Conservation (phyloP, 2,888 invertebrate species). For the Xestia sexstrigata region DNA sequence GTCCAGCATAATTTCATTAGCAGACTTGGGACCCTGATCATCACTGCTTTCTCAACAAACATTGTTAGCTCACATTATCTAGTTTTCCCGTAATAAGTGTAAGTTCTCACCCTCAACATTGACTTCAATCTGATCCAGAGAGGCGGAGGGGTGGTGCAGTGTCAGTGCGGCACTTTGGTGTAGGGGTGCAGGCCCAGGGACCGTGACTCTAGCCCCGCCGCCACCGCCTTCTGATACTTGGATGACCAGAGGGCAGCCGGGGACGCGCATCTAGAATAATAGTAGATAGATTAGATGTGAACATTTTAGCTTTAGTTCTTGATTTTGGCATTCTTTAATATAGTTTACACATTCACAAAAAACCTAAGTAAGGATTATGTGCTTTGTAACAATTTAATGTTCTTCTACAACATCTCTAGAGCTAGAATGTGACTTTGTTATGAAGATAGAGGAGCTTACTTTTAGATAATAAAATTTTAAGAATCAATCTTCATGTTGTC, state of each 20-base stretch:
- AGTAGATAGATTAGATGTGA: background rate
- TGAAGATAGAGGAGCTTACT: background rate
- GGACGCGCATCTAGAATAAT: slow-evolving; percentile 91
- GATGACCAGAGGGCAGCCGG: slow-evolving; percentile 97
- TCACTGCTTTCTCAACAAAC: background rate
- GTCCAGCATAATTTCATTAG: background rate
- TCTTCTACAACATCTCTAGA: background rate
- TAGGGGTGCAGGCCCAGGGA: slow-evolving; percentile 93
- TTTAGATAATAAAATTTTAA: background rate
- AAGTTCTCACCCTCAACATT: slow-evolving; percentile 96
- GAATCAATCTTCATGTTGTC: background rate
- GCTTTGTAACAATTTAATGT: background rate
- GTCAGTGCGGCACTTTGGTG: slow-evolving; percentile 93
- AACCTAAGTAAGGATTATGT: background rate
- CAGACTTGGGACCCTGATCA: background rate
- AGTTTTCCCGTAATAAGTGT: background rate
- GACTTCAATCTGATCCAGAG: slow-evolving; percentile 98
- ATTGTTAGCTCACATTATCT: background rate
- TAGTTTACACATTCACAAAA: background rate
- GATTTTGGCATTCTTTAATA: background rate
- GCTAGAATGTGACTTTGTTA: background rate
- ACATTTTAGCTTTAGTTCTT: background rate
- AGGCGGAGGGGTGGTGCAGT: slow-evolving; percentile 96
- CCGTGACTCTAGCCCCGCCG: slow-evolving; percentile 92
- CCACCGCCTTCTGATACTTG: slow-evolving; percentile 92